Conservation (phyloP, 2,888 invertebrate species). For the Melitaea athalia region DNA sequence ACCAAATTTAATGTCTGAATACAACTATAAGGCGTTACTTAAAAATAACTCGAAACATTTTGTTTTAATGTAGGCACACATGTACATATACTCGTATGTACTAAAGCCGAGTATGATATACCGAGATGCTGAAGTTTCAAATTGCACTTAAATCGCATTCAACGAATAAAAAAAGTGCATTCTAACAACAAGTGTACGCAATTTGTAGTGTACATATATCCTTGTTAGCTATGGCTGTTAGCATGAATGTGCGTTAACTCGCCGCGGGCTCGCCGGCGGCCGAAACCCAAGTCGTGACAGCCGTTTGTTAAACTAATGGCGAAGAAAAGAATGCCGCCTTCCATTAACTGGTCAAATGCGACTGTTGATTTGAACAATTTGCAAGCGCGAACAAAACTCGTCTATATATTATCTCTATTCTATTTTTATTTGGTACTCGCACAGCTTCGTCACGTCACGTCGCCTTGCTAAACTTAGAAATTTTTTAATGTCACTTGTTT, state of each 20-base stretch:
- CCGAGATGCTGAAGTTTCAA: conserved; percentile 15
- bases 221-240: conserved; percentile 45
- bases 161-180: conserved; percentile 29
- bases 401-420: conserved; percentile 55
- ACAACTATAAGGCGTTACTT: too few relatives aligned
- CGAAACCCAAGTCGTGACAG: conserved; percentile 72
- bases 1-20: too few relatives aligned
- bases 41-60: too few relatives aligned
- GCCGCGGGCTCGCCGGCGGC: conserved; percentile 42
- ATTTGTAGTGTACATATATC: conserved; percentile 39
- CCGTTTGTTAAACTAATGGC: conserved; percentile 74
- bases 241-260: conserved; percentile 42
- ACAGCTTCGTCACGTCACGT: conserved; percentile 25
- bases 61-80: too few relatives aligned
- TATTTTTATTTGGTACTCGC: conserved; percentile 55
- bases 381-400: conserved; percentile 67
- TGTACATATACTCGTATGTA: not conserved
- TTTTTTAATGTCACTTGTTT: conserved; percentile 46
- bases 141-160: conserved; percentile 24
- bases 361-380: conserved; percentile 69
- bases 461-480: conserved; percentile 29
- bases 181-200: conserved; percentile 33
- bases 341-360: conserved; percentile 61
- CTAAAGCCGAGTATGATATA: not conserved
- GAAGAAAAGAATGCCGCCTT: conserved; percentile 68